Conservation (phyloP, 2,888 invertebrate species). For the Pristionchus japonicus region DNA sequence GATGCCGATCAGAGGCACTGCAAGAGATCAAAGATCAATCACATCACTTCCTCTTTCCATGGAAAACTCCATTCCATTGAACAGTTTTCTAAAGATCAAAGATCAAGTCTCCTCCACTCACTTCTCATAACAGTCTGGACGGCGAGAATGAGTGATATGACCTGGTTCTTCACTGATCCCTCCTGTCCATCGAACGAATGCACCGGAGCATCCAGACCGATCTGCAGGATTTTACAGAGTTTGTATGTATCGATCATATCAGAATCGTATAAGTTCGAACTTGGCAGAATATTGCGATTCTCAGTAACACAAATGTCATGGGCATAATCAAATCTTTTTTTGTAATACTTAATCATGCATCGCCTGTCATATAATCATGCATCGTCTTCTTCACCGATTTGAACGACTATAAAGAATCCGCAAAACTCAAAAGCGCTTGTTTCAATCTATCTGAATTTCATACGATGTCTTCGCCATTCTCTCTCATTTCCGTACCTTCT, state of each 20-base stretch:
- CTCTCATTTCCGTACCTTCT: conserved; percentile 62
- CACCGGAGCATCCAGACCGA: conserved; percentile 59
- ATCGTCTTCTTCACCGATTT: no score
- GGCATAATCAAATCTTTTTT: no score
- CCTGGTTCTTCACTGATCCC: conserved; percentile 88
- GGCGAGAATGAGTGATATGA: conserved; percentile 90
- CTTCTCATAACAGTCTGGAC: conserved; percentile 96
- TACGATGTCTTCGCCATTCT: no score
- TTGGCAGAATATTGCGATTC: no score
- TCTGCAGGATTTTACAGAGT: conserved; percentile 55
- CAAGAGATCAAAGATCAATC: conserved; percentile 77
- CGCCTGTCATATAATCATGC: no score
- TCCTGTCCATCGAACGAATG: conserved; percentile 63
- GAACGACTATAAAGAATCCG: no score
- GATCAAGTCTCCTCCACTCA: conserved; percentile 78
- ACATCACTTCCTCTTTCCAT: background rate
- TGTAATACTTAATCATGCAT: no score
- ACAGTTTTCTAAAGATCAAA: background rate
- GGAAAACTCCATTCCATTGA: no score
- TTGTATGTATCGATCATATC: background rate
- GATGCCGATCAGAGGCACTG: conserved; percentile 94
- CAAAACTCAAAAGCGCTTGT: no score
- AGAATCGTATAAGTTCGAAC: no score
- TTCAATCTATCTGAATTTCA: no score
- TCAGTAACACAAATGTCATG: no score